Evolutionary conservation across 2,888 invertebrate genomes (phyloP), one percentile per base, ranked within the genome.

Genomic region (Eristalis intricaria): DNA sequence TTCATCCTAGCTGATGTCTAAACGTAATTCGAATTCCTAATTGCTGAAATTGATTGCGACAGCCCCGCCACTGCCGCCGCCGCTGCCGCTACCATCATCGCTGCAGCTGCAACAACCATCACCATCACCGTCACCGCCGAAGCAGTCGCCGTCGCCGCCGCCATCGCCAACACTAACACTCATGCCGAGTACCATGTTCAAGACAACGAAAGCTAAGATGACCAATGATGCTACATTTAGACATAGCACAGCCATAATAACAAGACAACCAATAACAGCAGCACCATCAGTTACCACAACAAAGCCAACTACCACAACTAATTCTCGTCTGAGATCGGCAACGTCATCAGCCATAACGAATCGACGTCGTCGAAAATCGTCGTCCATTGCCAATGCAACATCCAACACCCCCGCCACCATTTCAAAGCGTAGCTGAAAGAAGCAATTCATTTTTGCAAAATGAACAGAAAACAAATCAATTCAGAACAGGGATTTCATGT

Each of bases 1-100:
- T 92, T 95, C 95, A 91, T 95, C 95, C 94, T 95, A 95, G 95
- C 94, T 94, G 91, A 92, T 91, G 93, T 94, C 92, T 87, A 93
- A 92, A 90, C 92, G 93, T 88, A 93, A 92, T 91, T 93, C 93
- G 84, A 93, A 93, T 90, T 93, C 93, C 91, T 93, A 93, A 93
- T 93, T 92, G 90, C 90, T 90, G 89, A 90, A 90, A 90, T 89
- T 90, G 89, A 90, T 90, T 82, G 90, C 90, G 89, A 89, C 89
- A 85, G 90, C 89, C 85, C 89, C 83, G 84, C 89, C 79, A 73
- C 81, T 89, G 90, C 87, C 81, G 86, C 84, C 82, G 75, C 68
- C 80, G 60, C 70, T 75, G 43, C 75, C 78, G 79, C 35, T 63
- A 32, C 71, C 83, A 71, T 77, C 82, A 71, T 63, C 80, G 60